Evolutionary conservation across 2,888 invertebrate genomes (phyloP), one percentile per base, ranked within the genome.

Genomic region (Baronia brevicornis): DNA sequence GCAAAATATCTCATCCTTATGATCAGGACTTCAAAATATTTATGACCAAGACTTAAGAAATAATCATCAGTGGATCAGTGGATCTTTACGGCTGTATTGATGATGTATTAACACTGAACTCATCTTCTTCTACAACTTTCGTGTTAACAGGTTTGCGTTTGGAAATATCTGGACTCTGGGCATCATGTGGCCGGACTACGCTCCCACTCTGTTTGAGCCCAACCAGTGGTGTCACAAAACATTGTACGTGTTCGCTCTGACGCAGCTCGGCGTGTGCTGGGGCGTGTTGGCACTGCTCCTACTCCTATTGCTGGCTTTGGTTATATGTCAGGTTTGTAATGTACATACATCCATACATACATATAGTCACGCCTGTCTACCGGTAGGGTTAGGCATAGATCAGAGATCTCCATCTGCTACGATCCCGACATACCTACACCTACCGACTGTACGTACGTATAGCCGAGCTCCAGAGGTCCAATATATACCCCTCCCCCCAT

Each of bases 151-250:
- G 80, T 94, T 94, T 58, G 87, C 87, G 0, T 84, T 90, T 46
- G 94, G 93, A 13, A 93, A 93, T 71, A 89, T 89, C 61, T 94
- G 94, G 94, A 91, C 91, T 7, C 73, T 91, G 24, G 84, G 86
- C 41, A 91, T 93, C 60, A 89, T 90, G 84, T 91, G 90, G 89
- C 94, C 94, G 0, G 89, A 91, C 52, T 93, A 89, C 68, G 82
- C 88, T 1, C 89, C 90, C 1, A 88, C 89, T 0, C 77, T 92
- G 14, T 91, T 89, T 65, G 90, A 92, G 41, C 94, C 94, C 0
- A 90, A 91, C 67, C 86, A 87, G 43, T 94, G 93, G 92, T 94
- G 93, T 59, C 89, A 91, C 59, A 86, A 88, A 44, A 90, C 91
- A 0, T 86, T 94, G 13, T 94, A 93, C 68, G 86, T 91, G 53